phyloP scores from a whole-genome alignment of 2,888 invertebrate species.

The Ischnus inquisitorius region DNA sequence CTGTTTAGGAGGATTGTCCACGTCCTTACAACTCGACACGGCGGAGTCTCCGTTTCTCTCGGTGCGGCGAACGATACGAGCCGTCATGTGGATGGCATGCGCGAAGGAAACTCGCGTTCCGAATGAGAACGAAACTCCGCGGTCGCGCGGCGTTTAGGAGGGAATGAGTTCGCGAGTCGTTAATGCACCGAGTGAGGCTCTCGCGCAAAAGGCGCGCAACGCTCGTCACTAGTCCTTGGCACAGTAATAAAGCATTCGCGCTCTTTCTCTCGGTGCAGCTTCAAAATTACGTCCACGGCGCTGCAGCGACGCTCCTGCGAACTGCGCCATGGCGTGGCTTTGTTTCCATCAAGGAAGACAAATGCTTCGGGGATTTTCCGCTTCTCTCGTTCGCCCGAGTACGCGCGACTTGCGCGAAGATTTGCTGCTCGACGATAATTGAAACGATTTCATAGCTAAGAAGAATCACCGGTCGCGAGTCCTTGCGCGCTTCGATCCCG shows the following conservation, averaged over 20 bases:
- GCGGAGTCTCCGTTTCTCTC: constrained; percentile 36
- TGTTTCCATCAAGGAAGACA: constrained; percentile 56
- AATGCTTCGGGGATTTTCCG: constrained; percentile 56
- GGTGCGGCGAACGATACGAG: too few species aligned
- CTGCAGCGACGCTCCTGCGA: background rate
- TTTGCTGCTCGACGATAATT: constrained; percentile 70
- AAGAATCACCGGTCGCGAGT: too few species aligned
- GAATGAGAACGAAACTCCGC: background rate
- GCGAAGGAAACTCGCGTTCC: constrained; percentile 18
- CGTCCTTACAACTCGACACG: constrained; percentile 66
- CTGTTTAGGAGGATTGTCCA: constrained; percentile 36
- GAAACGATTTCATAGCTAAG: constrained; percentile 66
- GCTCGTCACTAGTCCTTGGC: constrained; percentile 1
- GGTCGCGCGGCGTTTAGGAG: background rate
- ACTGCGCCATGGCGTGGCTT: constrained; percentile 23
- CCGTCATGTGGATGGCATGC: background rate
- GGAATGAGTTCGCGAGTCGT: constrained; percentile 2
- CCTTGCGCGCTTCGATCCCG: background rate
- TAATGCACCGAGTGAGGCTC: constrained; percentile 17
- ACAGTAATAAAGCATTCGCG: constrained; percentile 46
- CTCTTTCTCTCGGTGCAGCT: constrained; percentile 15
- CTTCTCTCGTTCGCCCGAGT: constrained; percentile 21
- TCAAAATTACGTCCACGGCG: constrained; percentile 55
- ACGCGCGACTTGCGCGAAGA: constrained; percentile 58
- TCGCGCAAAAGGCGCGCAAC: background rate